Conservation (phyloP, 1,140 invertebrate genomes). For the Pristionchus pacificus region DNA sequence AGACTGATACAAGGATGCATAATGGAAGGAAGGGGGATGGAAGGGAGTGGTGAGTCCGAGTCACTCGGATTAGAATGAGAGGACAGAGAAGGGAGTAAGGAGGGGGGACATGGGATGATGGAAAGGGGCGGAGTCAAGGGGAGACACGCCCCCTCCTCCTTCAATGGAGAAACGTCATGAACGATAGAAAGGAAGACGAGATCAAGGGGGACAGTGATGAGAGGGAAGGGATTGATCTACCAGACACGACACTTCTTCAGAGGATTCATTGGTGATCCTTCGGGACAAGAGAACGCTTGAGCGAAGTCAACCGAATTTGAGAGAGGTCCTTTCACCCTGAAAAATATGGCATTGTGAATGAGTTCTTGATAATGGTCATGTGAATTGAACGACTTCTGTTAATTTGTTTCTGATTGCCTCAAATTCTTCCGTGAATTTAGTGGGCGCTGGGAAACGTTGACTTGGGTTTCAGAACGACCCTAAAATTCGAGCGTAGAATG, state of each 20-base stretch:
- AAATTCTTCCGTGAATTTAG: not conserved
- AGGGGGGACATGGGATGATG: too few relatives aligned
- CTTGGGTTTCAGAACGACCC: not conserved
- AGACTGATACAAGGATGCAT: too few relatives aligned
- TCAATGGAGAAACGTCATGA: not conserved
- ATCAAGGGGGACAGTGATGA: not conserved
- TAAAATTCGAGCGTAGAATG: slow-evolving; percentile 1
- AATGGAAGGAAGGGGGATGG: too few relatives aligned
- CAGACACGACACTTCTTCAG: slow-evolving; percentile 65
- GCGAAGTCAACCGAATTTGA: slow-evolving; percentile 66
- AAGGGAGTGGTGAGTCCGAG: too few relatives aligned
- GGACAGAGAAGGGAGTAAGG: too few relatives aligned
- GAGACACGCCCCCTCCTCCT: not conserved
- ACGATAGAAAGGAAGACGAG: too few relatives aligned
- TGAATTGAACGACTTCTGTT: slow-evolving; percentile 8
- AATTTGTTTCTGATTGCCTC: not conserved
- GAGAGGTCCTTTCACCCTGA: slow-evolving; percentile 65
- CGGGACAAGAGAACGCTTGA: slow-evolving; percentile 62
- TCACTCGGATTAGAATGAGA: too few relatives aligned
- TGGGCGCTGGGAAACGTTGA: slow-evolving; percentile 9
- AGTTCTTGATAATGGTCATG: slow-evolving; percentile 19
- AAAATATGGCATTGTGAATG: slow-evolving; percentile 57
- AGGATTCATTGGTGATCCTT: slow-evolving; percentile 65
- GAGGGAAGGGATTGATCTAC: slow-evolving; percentile 52
- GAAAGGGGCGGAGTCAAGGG: slow-evolving; percentile 5